These are phyloP conservation scores for Pantherophis vulpinus DNA, from an alignment of 2,797 vertebrate species.

Conservation along the genomic window DNA sequence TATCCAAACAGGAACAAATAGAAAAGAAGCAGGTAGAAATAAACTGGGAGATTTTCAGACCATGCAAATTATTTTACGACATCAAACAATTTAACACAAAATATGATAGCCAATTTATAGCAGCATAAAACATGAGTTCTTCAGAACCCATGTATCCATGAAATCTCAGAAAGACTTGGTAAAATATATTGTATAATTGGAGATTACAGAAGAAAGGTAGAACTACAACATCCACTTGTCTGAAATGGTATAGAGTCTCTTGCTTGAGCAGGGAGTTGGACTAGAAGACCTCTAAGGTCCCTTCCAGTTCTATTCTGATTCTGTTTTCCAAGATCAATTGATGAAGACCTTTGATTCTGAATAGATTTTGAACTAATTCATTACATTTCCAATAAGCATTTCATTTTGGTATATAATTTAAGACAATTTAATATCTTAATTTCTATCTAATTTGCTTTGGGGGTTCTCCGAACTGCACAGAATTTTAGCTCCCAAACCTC, in stretches of 20 bases:
- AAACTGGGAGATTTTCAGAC: neutral
- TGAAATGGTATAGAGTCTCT: no score
- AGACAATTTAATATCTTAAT: neutral
- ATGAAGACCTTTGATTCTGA: neutral
- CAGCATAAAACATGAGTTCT: neutral
- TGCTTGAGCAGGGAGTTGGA: no score
- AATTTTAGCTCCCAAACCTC: no score
- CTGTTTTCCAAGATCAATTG: neutral
- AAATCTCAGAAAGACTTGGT: neutral
- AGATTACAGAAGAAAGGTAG: neutral
- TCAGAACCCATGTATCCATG: neutral
- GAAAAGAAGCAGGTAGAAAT: neutral
- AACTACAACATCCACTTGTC: neutral
- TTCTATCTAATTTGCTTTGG: neutral
- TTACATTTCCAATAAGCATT: neutral
- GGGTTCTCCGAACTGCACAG: no score
- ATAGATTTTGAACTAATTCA: neutral
- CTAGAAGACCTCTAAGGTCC: no score
- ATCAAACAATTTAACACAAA: neutral
- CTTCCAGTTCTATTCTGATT: no score
- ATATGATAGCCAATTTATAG: slow-evolving; percentile 17
- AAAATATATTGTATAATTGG: neutral
- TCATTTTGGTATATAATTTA: neutral
- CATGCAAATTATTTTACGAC: neutral
- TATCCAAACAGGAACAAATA: neutral